Evolutionary conservation across 1,140 invertebrate genomes (phyloP).

Genomic region (Drosophila kikkawai): DNA sequence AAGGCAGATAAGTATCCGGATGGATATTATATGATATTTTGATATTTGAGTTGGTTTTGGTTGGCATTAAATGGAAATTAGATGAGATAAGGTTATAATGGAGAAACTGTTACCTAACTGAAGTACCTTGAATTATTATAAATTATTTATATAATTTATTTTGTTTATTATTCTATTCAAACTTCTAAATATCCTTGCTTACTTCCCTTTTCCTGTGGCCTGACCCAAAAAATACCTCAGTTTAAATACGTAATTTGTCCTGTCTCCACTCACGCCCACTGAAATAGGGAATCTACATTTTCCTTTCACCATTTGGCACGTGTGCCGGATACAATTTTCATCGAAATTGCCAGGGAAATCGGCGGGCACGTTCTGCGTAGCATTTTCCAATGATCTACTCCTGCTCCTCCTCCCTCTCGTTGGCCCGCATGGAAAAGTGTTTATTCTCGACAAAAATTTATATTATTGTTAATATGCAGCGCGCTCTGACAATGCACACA

Average conservation of each 20-base stretch:
- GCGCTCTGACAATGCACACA: slow-evolving; percentile 42
- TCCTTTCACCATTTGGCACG: slow-evolving; percentile 70
- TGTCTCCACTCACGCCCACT: slow-evolving; percentile 52
- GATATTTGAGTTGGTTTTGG: slow-evolving; percentile 5
- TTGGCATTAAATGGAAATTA: slow-evolving; percentile 5
- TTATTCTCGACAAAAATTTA: slow-evolving; percentile 55
- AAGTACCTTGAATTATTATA: neutral
- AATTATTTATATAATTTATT: neutral
- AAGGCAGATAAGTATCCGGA: slow-evolving; percentile 9
- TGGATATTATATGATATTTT: slow-evolving; percentile 13
- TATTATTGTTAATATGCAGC: slow-evolving; percentile 73
- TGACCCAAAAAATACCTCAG: slow-evolving; percentile 6
- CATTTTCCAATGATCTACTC: slow-evolving; percentile 21
- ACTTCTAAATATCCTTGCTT: neutral
- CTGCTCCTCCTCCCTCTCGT: neutral
- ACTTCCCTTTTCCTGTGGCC: neutral
- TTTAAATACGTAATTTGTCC: slow-evolving; percentile 35
- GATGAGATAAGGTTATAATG: neutral
- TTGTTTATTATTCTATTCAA: neutral
- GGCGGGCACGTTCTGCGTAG: slow-evolving; percentile 42
- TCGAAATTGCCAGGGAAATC: slow-evolving; percentile 50
- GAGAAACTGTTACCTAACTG: neutral
- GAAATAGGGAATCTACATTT: slow-evolving; percentile 23
- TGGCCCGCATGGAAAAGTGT: slow-evolving; percentile 65
- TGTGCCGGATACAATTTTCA: slow-evolving; percentile 80